phyloP scores from a whole-genome alignment of 2,113 vertebrate species.

The Drymodes brunneopygia region DNA sequence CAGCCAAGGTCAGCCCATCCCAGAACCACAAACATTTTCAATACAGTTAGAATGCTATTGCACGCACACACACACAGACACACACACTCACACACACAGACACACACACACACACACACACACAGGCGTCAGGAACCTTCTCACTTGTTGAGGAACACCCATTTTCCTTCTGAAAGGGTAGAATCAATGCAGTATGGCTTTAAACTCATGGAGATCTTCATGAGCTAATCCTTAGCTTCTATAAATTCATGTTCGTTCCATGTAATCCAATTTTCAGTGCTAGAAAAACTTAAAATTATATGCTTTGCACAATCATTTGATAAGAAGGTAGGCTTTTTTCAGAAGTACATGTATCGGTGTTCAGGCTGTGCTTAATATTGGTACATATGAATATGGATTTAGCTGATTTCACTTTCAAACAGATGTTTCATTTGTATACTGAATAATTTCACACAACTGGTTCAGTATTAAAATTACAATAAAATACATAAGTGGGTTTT shows the following conservation, averaged over 20 bases:
- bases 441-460: not conserved
- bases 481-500: accelerated
- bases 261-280: not conserved
- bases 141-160: not conserved
- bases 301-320: not conserved
- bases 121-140: not conserved
- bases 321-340: not conserved
- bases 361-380: not conserved
- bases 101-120: accelerated
- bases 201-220: not conserved
- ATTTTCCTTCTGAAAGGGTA: not conserved
- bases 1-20: not conserved
- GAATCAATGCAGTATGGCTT: not conserved
- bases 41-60: not conserved
- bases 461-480: not conserved
- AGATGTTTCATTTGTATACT: not conserved
- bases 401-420: not conserved
- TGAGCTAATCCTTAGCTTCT: not conserved
- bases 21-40: not conserved
- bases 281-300: not conserved
- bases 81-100: no score
- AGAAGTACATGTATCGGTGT: not conserved
- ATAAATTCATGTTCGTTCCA: not conserved
- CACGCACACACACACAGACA: no score
- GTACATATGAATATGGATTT: not conserved